Evolutionary conservation across 2,888 invertebrate species (phyloP).

Genomic region (Monoplex corrugatus): DNA sequence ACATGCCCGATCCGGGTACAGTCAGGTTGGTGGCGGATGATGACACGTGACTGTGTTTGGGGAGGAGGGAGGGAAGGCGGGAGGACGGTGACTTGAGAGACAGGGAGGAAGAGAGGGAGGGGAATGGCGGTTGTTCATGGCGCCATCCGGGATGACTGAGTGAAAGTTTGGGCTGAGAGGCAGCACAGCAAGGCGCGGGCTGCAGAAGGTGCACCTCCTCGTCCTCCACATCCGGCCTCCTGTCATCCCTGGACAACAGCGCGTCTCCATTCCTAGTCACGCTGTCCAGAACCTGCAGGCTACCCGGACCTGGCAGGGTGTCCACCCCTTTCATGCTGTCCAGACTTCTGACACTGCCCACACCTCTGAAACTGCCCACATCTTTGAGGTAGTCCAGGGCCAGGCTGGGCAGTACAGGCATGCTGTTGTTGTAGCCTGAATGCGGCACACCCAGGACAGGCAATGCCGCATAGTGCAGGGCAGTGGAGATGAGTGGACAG

Average conservation of each 20-base stretch:
- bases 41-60: neutral
- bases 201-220: neutral
- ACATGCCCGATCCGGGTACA: constrained; percentile 12
- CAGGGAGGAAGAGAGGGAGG: neutral
- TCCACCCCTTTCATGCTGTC: too few species aligned
- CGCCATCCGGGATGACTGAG: neutral
- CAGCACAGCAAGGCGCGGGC: neutral
- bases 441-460: constrained; percentile 52
- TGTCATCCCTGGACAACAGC: neutral
- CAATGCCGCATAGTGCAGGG: constrained; percentile 44
- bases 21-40: constrained; percentile 41
- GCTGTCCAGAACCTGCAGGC: neutral
- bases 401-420: constrained; percentile 53
- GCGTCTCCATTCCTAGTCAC: neutral
- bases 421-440: constrained; percentile 55
- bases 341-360: too few species aligned
- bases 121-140: neutral
- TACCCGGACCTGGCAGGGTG: too few species aligned
- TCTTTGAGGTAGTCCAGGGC: neutral
- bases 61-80: neutral
- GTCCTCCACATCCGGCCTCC: neutral
- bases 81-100: neutral
- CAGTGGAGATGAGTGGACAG: constrained; percentile 54
- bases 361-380: neutral
- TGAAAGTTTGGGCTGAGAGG: constrained; percentile 3